phyloP scores from a whole-genome alignment of 2,113 vertebrate species.

The Siniperca knerii region DNA sequence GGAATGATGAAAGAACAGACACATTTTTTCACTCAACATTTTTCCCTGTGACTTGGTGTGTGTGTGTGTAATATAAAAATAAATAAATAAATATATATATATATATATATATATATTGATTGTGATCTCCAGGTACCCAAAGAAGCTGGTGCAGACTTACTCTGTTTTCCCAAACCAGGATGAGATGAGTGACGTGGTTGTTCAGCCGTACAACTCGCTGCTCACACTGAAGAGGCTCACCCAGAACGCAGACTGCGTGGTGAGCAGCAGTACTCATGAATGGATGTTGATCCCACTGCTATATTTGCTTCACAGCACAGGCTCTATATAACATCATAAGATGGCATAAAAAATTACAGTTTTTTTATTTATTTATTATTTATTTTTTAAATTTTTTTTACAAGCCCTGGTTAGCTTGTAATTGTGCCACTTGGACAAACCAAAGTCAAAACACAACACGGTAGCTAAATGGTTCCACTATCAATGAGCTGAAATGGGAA shows the following conservation, averaged over 20 bases:
- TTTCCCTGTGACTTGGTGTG: too few species aligned
- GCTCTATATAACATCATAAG: slow-evolving; percentile 1
- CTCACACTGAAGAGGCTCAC: slow-evolving; percentile 97
- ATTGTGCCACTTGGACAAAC: background rate
- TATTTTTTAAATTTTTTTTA: background rate
- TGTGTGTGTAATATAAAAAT: background rate
- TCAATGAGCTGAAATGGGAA: slow-evolving; percentile 7
- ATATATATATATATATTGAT: background rate
- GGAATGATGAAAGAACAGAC: background rate
- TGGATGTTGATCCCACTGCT: slow-evolving; percentile 13
- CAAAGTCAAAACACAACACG: background rate
- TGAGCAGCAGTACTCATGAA: slow-evolving; percentile 73
- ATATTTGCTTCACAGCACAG: background rate
- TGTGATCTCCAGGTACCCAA: slow-evolving; percentile 89
- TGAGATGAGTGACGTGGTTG: slow-evolving; percentile 99
- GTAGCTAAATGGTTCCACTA: slow-evolving; percentile 6
- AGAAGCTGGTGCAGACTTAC: slow-evolving; percentile 98
- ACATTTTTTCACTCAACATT: too few species aligned
- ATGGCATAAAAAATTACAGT: background rate
- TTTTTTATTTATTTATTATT: too few species aligned
- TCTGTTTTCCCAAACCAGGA: slow-evolving; percentile 99
- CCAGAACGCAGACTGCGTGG: slow-evolving; percentile 98
- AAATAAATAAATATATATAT: too few species aligned
- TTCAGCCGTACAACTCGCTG: slow-evolving; percentile 98
- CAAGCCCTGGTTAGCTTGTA: slow-evolving; percentile 1